phyloP scores from a whole-genome alignment of 2,113 vertebrate species.

The Puntigrus tetrazona region DNA sequence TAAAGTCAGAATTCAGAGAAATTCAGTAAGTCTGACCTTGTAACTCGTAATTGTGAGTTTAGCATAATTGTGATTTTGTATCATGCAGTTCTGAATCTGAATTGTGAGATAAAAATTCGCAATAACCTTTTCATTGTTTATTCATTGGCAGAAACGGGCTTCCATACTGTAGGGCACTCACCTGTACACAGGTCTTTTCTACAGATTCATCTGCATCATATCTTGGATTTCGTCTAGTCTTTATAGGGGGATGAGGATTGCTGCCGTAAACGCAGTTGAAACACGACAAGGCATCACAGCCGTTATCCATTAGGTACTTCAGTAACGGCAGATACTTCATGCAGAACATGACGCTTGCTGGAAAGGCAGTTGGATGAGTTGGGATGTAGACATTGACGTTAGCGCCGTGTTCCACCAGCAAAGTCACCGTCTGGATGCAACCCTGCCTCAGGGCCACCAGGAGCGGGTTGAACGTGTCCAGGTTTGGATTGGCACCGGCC shows the following conservation, averaged over 20 bases:
- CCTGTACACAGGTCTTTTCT: constrained; percentile 38
- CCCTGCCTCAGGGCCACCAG: constrained; percentile 85
- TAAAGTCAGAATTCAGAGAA: no score
- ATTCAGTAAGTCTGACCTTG: no score
- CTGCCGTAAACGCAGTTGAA: constrained; percentile 82
- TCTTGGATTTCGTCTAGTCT: background rate
- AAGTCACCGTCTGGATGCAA: constrained; percentile 76
- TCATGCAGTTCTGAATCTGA: no score
- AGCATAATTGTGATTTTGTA: no score
- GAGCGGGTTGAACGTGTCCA: constrained; percentile 84
- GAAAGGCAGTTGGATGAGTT: constrained; percentile 83
- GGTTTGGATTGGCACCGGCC: constrained; percentile 85
- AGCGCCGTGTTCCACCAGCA: constrained; percentile 84
- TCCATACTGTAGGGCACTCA: constrained; percentile 10
- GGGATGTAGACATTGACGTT: constrained; percentile 81
- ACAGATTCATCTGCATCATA: background rate
- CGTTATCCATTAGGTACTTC: constrained; percentile 86
- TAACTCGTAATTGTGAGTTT: no score
- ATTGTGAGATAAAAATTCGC: no score
- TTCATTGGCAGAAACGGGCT: no score
- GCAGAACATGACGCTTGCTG: constrained; percentile 85
- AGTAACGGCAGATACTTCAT: constrained; percentile 83
- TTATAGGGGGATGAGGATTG: constrained; percentile 74
- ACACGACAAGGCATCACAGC: constrained; percentile 81
- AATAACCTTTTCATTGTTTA: no score